phyloP scores from a whole-genome alignment of 2,113 vertebrate genomes.

The Bettongia penicillata region DNA sequence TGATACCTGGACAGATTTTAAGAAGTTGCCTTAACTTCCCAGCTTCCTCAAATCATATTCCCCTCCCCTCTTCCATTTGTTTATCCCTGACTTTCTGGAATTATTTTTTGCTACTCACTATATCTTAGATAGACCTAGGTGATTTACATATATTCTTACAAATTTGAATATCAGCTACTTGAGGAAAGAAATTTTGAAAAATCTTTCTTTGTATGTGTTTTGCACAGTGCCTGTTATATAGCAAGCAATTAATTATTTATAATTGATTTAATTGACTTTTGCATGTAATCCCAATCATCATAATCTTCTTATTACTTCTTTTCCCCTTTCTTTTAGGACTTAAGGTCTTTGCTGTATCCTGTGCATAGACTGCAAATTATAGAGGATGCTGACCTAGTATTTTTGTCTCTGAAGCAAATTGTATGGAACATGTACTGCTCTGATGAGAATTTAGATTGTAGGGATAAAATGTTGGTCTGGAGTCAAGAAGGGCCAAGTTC shows the following conservation, averaged over 20 bases:
- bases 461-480: neutral
- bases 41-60: neutral
- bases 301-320: neutral
- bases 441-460: neutral
- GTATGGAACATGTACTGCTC: neutral
- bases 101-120: neutral
- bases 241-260: neutral
- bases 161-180: neutral
- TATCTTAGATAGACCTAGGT: neutral
- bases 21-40: neutral
- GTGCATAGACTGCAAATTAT: neutral
- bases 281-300: neutral
- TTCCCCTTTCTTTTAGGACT: neutral
- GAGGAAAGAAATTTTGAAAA: neutral
- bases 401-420: neutral
- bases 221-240: neutral
- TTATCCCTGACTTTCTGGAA: neutral
- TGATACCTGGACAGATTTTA: neutral
- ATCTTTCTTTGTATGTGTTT: neutral
- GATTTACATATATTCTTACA: neutral
- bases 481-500: neutral
- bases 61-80: too few relatives aligned
- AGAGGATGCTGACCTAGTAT: neutral
- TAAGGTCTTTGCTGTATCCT: neutral
- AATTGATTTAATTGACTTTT: neutral